These are phyloP conservation scores for Sycophila texana DNA, from an alignment of 2,888 invertebrate genomes.

Conservation along the genomic window DNA sequence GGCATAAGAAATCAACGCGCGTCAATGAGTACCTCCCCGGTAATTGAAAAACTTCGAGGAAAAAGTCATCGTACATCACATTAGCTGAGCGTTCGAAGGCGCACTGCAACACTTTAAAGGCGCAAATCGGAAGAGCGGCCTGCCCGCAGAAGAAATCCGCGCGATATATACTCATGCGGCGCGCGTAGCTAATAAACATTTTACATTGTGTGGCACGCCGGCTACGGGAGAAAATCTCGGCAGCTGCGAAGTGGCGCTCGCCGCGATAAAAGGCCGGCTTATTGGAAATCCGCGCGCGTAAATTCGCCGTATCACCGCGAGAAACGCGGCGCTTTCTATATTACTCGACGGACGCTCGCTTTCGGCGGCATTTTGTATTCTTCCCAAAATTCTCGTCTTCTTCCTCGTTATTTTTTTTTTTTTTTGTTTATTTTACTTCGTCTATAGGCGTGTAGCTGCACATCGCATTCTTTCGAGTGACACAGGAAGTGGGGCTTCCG, in stretches of 20 bases:
- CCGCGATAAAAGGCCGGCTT: slow-evolving; percentile 29
- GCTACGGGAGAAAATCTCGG: slow-evolving; percentile 11
- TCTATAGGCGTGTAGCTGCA: too few species aligned
- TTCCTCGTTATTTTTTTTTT: too few species aligned
- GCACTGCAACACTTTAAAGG: not conserved
- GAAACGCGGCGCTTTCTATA: slow-evolving; percentile 16
- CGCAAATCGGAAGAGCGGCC: not conserved
- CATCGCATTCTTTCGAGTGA: too few species aligned
- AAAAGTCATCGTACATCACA: too few species aligned
- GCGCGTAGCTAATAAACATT: slow-evolving; percentile 40
- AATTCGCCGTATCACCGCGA: slow-evolving; percentile 31
- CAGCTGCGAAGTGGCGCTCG: slow-evolving; percentile 39
- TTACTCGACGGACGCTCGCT: not conserved
- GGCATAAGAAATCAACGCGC: too few species aligned
- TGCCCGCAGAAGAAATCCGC: not conserved
- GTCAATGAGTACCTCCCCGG: too few species aligned
- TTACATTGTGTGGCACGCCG: slow-evolving; percentile 23
- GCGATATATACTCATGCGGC: slow-evolving; percentile 17
- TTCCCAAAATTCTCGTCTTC: not conserved
- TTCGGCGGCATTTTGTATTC: not conserved
- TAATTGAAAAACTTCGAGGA: too few species aligned
- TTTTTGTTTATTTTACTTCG: too few species aligned
- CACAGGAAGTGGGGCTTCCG: too few species aligned
- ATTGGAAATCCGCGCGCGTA: slow-evolving; percentile 39
- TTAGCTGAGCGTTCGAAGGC: too few species aligned